Evolutionary conservation across 2,888 invertebrate genomes (phyloP).

Genomic region (Drosophila pegasa): DNA sequence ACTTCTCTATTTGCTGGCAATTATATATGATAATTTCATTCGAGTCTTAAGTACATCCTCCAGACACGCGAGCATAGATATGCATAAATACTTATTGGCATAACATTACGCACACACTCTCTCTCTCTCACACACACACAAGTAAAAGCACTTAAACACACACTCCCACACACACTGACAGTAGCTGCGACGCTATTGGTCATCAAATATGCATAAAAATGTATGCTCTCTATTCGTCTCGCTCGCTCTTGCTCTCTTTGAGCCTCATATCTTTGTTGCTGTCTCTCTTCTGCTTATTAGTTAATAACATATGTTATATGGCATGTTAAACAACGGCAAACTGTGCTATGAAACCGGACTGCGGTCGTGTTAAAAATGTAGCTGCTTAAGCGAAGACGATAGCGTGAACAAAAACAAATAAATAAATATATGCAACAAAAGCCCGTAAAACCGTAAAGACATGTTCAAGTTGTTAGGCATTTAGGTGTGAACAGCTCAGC

Average conservation of each 20-base stretch:
- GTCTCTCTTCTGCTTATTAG: background rate
- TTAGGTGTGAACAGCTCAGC: no score
- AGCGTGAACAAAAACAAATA: constrained; percentile 1
- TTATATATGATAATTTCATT: constrained; percentile 33
- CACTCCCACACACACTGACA: constrained; percentile 5
- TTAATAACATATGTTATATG: constrained; percentile 40
- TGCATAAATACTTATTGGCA: background rate
- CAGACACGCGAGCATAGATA: background rate
- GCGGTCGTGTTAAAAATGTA: constrained; percentile 54
- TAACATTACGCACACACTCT: background rate
- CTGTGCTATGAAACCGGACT: constrained; percentile 36
- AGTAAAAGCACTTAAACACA: background rate
- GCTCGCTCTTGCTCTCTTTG: background rate
- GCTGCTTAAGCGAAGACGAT: constrained; percentile 15
- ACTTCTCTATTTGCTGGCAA: constrained; percentile 7
- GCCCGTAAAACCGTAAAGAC: background rate
- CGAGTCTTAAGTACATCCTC: background rate
- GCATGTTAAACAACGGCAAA: constrained; percentile 52
- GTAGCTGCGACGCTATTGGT: constrained; percentile 2
- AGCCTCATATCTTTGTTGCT: background rate
- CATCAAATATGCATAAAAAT: constrained; percentile 56
- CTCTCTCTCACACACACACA: background rate
- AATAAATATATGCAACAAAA: background rate
- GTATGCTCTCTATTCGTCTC: background rate
- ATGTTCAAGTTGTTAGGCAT: background rate